A percentile compares a stretch with the other conserved stretches of the same genome.
These are phyloP conservation scores for Rhinichthys osculus DNA, from an alignment of 2,797 vertebrate species.

Conservation along the genomic window DNA sequence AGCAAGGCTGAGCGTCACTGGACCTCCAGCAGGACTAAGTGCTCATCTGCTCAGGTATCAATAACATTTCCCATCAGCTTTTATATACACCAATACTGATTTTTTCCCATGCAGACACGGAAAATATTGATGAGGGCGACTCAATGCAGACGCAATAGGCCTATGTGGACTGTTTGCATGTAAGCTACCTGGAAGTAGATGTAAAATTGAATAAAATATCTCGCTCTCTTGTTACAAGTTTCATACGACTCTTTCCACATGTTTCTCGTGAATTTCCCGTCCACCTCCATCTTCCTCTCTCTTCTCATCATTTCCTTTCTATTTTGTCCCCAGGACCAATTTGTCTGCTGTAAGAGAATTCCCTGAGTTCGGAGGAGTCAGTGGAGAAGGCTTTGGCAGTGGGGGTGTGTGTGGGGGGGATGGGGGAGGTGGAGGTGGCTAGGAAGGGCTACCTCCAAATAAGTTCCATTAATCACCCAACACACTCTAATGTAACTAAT, in stretches of 20 bases:
- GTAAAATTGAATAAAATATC: conserved; percentile 10
- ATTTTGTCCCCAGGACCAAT: conserved; percentile 85
- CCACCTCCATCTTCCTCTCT: conserved; percentile 46
- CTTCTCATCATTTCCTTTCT: conserved; percentile 66
- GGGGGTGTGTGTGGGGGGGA: conserved; percentile 34
- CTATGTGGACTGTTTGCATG: not conserved
- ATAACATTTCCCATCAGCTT: conserved; percentile 28
- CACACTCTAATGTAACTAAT: conserved; percentile 99
- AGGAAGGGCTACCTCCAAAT: conserved; percentile 97
- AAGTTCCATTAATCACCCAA: conserved; percentile 99
- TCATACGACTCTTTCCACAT: conserved; percentile 1
- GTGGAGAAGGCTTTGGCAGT: conserved; percentile 85
- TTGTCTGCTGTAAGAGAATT: conserved; percentile 97
- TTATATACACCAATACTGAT: conserved; percentile 24
- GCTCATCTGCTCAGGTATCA: conserved; percentile 29
- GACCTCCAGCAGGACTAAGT: conserved; percentile 47
- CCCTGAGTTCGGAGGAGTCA: conserved; percentile 98
- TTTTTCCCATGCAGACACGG: conserved; percentile 14
- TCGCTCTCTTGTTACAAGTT: conserved; percentile 26
- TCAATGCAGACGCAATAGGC: not conserved
- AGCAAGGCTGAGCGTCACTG: not conserved
- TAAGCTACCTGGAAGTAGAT: conserved; percentile 12
- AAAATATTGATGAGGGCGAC: not conserved
- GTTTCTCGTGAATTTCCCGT: conserved; percentile 10
- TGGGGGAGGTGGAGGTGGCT: conserved; percentile 71